Evolutionary conservation across 2,797 vertebrate genomes (phyloP).

Genomic region (Gymnothorax reevesii): DNA sequence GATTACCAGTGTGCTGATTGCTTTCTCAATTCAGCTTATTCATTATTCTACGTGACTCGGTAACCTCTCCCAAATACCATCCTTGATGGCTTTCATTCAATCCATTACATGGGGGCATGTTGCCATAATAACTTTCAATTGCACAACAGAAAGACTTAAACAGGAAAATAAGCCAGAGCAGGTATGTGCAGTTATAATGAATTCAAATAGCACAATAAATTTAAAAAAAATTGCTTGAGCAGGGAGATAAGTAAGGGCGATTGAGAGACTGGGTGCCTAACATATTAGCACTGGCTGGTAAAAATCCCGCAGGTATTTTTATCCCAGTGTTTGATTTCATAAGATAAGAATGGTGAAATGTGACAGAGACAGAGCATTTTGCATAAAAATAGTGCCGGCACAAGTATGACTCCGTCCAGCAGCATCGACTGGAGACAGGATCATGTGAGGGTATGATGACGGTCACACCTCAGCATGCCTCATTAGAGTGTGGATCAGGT

Average conservation of each 20-base stretch:
- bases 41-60: neutral
- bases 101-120: neutral
- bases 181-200: neutral
- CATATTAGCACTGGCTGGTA: neutral
- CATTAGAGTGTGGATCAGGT: slow-evolving; percentile 43
- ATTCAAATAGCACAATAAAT: neutral
- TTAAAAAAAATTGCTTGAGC: neutral
- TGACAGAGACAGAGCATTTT: neutral
- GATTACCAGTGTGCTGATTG: neutral
- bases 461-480: slow-evolving; percentile 24
- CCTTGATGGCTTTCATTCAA: neutral
- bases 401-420: neutral
- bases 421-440: neutral
- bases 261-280: neutral
- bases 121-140: neutral
- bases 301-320: neutral
- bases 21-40: neutral
- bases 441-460: slow-evolving; percentile 16
- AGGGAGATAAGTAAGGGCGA: neutral
- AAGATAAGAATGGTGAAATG: neutral
- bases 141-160: neutral
- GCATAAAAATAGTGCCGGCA: neutral
- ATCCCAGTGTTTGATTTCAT: neutral
- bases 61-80: neutral
- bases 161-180: neutral